Evolutionary conservation across 2,113 vertebrate genomes (phyloP).

Genomic region (Lota lota): DNA sequence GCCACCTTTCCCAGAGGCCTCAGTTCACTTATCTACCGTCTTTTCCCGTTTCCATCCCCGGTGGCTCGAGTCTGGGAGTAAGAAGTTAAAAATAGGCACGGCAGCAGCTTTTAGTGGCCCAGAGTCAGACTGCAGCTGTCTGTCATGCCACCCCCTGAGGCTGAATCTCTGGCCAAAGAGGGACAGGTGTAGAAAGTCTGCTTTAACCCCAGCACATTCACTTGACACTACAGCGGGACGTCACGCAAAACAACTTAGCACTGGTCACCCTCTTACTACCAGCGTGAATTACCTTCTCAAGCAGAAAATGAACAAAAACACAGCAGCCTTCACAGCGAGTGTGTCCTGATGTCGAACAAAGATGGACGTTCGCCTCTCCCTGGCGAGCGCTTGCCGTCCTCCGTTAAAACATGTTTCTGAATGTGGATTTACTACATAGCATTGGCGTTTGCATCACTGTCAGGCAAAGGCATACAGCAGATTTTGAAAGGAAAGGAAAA

Average conservation of each 20-base stretch:
- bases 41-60: background rate
- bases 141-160: conserved; percentile 31
- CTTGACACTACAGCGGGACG: background rate
- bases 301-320: too few relatives aligned
- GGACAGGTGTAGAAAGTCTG: conserved; percentile 43
- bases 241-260: background rate
- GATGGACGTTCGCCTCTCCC: too few relatives aligned
- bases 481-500: too few relatives aligned
- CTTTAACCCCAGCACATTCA: conserved; percentile 19
- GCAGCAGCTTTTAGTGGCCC: conserved; percentile 7
- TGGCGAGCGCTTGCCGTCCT: too few relatives aligned
- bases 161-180: conserved; percentile 27
- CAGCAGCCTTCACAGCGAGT: too few relatives aligned
- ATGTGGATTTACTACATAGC: too few relatives aligned
- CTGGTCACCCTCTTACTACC: too few relatives aligned
- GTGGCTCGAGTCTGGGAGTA: conserved; percentile 22
- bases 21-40: background rate
- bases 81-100: conserved; percentile 51
- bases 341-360: too few relatives aligned
- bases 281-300: too few relatives aligned
- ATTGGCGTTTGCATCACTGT: too few relatives aligned
- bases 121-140: conserved; percentile 40
- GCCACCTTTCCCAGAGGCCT: background rate
- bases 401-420: too few relatives aligned
- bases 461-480: too few relatives aligned